Base-by-base conservation (phyloP, 2,113 vertebrate genomes). In the Gavialis gangeticus region DNA sequence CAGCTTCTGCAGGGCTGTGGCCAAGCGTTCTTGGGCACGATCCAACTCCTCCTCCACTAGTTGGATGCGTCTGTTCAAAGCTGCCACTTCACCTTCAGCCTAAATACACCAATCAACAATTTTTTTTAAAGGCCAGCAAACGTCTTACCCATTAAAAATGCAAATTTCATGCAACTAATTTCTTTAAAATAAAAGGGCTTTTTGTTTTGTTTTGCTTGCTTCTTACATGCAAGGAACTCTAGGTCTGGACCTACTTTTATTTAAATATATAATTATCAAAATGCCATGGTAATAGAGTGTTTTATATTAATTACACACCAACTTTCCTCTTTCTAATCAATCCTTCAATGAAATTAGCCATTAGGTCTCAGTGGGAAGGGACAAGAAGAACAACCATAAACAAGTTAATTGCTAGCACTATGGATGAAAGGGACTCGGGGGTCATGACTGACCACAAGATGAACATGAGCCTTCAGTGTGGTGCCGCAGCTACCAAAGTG, bases 11-110 rank as follows among this genome's bases (percentile, higher is more conserved):
- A 99, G 97, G 67, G 99, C 99, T 0, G 99, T 99, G 97, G 98
- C 98, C 97, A 99, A 98, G 54, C 99, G 98, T 67, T 99, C 99
- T 86, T 99, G 99, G 89, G 99, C 99, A 1, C 99, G 98, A 96
- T 99, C 99, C 98, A 99, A 3, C 97, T 99, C 99, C 95, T 99
- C 99, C 97, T 99, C 99, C 92, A 99, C 99, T 6, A 99, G 98
- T 97, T 99, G 99, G 98, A 99, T 99, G 58, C 99, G 98, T 62
- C 99, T 98, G 93, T 99, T 99, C 94, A 99, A 97, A 21, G 98
- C 98, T 1, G 99, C 99, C 93, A 99, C 99, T 75, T 99, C 99
- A 0, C 98, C 98, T 95, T 99, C 99, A 0, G 99, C 99, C 99
- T 99, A 80, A 90, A 91, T n/a, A 59, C 18, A 94, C 28, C 10